Conservation (phyloP, 53 echinoderm and acorn worm species). For the Henricia sp. region DNA sequence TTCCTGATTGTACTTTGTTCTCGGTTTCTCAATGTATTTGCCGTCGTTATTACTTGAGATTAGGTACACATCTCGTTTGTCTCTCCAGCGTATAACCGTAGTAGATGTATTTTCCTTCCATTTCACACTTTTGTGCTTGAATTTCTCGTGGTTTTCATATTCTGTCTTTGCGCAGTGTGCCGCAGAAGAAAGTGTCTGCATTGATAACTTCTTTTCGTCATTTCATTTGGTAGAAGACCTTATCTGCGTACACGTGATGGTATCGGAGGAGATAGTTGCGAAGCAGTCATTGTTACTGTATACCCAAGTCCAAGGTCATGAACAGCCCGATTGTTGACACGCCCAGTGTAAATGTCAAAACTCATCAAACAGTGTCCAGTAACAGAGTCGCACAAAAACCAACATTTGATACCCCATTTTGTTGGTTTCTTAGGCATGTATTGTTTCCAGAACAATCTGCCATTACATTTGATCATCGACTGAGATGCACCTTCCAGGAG, state of each 20-base stretch:
- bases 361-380: conserved; percentile 39
- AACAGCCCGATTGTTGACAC: not conserved
- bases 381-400: conserved; percentile 36
- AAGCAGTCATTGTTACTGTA: conserved; percentile 28
- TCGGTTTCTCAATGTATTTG: conserved; percentile 7
- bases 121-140: conserved; percentile 24
- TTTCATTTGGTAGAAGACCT: not conserved
- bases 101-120: conserved; percentile 14
- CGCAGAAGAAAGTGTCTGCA: conserved; percentile 5
- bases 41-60: conserved; percentile 44
- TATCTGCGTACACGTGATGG: conserved; percentile 38
- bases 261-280: conserved; percentile 2
- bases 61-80: conserved; percentile 16
- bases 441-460: conserved; percentile 51
- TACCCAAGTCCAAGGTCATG: conserved; percentile 5
- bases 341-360: conserved; percentile 50
- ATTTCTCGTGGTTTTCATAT: not conserved
- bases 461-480: conserved; percentile 59
- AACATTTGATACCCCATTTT: conserved; percentile 51
- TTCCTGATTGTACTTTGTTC: no score
- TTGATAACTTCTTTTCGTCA: not conserved
- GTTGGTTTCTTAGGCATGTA: conserved; percentile 57
- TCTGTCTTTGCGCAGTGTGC: conserved; percentile 5
- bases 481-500: conserved; percentile 23
- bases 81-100: conserved; percentile 37